Percentiles rank a stretch among this genome's conserved stretches.
Conservation (phyloP, 1,140 invertebrate species). For the Saccostrea echinata region DNA sequence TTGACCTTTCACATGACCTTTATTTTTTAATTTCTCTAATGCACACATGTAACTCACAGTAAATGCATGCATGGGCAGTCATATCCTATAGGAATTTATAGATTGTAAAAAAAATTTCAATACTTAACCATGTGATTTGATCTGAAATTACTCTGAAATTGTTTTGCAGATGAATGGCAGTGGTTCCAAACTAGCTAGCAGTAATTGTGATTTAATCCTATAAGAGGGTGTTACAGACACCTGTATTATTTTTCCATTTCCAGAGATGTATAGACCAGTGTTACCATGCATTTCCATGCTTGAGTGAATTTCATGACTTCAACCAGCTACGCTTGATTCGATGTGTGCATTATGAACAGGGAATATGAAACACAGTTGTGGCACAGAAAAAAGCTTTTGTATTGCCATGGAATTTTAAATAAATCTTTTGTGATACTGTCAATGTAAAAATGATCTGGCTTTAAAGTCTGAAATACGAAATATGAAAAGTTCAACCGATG, state of each 20-base stretch:
- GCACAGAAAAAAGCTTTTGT: background rate
- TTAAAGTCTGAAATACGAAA: background rate
- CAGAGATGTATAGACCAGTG: background rate
- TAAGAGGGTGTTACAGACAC: background rate
- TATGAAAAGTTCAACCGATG: background rate
- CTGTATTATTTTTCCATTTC: slow-evolving; percentile 8
- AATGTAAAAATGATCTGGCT: background rate
- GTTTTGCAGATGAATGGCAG: too few species aligned
- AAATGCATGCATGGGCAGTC: too few species aligned
- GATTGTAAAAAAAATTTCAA: too few species aligned
- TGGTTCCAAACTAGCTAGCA: too few species aligned
- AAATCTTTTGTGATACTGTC: slow-evolving; percentile 25
- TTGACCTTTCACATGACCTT: too few species aligned
- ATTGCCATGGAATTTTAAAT: slow-evolving; percentile 27
- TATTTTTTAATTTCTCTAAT: too few species aligned
- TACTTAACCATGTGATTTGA: too few species aligned
- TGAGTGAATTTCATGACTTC: slow-evolving; percentile 1
- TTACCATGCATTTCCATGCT: background rate
- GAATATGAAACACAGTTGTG: background rate
- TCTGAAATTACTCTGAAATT: too few species aligned
- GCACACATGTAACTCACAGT: too few species aligned
- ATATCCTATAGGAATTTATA: too few species aligned
- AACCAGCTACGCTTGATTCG: background rate
- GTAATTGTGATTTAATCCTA: background rate
- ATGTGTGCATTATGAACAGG: background rate